Evolutionary conservation across 2,888 invertebrate species (phyloP), one percentile per base, ranked within the genome.

Genomic region (Himalopsyche anomala): DNA sequence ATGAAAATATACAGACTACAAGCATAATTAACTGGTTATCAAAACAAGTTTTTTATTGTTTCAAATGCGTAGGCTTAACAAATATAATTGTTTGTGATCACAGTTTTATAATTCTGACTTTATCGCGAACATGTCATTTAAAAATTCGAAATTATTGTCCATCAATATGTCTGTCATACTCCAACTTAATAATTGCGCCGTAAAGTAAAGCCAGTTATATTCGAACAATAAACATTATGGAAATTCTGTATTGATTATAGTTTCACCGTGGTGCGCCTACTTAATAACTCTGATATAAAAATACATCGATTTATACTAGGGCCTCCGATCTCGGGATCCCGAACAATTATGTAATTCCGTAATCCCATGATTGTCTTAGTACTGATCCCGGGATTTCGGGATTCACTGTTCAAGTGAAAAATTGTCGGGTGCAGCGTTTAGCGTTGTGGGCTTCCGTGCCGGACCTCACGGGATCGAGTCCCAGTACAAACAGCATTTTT

Each of bases 111-210:
- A 62, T 11, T 62, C 62, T 5, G 11, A 19, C 62, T 62, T 62
- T 62, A 62, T 62, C 62, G 62, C 19, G 62, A 4, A 62, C 62
- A 62, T 62, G 62, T 62, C 62, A 62, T 62, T 62, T 19, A 62
- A 62, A 62, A 62, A 5, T 62, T 6, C 5, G 19, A 62, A 19
- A 62, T 62, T 19, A 62, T 19, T 62, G 62, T 62, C n/a, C 62
- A 62, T 62, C 62, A 62, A 62, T 51, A 51, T 19, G 19, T 62
- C 62, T 62, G 6, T 19, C 62, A 8, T 19, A 28, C 19, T 5
- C 3, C 9, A 62, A 19, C 28, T 62, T 28, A 62, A 28, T 62
- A 62, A 62, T 62, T 62, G 62, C 28, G 62, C 62, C 62, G 6
- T 62, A 62, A 19, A 62, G 19, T 19, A 19, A 62, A 19, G 28